Conservation (phyloP, 1,140 invertebrate genomes). For the Sarcophaga peregrina region DNA sequence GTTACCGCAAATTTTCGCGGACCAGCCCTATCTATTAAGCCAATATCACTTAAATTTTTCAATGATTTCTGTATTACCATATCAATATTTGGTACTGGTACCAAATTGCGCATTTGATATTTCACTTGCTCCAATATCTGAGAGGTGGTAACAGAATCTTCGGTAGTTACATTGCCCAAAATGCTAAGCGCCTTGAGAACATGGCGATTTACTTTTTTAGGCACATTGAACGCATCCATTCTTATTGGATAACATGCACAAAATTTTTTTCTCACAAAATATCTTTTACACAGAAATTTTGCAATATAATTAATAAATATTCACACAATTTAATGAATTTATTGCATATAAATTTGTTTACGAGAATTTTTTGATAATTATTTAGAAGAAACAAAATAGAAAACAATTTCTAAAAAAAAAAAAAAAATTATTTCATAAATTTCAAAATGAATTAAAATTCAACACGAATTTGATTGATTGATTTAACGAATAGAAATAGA, state of each 20-base stretch:
- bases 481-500: too few relatives aligned
- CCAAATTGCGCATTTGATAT: conserved; percentile 33
- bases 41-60: conserved; percentile 45
- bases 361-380: background rate
- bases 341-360: background rate
- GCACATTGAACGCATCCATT: conserved; percentile 47
- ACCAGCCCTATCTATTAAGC: conserved; percentile 25
- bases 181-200: conserved; percentile 47
- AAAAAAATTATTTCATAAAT: too few relatives aligned
- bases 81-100: conserved; percentile 29
- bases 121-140: conserved; percentile 43
- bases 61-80: conserved; percentile 46
- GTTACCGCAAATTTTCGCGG: conserved; percentile 18
- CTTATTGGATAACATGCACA: background rate
- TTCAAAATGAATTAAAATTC: too few relatives aligned
- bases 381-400: background rate
- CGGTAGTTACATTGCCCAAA: conserved; percentile 33
- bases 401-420: too few relatives aligned
- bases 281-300: conserved; percentile 31
- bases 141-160: background rate
- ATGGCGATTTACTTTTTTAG: conserved; percentile 47
- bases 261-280: conserved; percentile 8
- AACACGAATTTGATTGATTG: too few relatives aligned
- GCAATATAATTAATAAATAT: background rate
- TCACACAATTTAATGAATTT: background rate